phyloP scores from a whole-genome alignment of 2,888 invertebrate genomes.

The Hesperia comma region DNA sequence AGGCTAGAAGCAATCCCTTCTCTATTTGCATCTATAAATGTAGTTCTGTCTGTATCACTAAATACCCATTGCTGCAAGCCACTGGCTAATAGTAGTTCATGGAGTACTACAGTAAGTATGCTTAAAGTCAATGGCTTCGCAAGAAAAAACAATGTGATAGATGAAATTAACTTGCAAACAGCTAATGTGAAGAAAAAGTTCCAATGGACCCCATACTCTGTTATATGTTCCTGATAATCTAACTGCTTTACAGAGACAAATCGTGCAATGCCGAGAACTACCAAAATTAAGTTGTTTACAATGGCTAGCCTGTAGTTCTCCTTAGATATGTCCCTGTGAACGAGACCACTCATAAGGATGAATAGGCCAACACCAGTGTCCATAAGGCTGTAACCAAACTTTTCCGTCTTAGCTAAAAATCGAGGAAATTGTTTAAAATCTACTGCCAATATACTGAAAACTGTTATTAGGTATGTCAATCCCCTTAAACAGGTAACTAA shows the following conservation, averaged over 20 bases:
- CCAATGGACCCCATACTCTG: conserved; percentile 99
- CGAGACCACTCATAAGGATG: conserved; percentile 91
- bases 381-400: conserved; percentile 95
- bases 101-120: conserved; percentile 81
- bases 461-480: conserved; percentile 88
- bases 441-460: conserved; percentile 94
- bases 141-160: conserved; percentile 83
- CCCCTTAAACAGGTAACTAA: conserved; percentile 88
- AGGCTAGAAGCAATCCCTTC: conserved; percentile 94
- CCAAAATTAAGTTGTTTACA: conserved; percentile 62
- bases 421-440: conserved; percentile 95
- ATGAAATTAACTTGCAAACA: conserved; percentile 89
- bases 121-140: conserved; percentile 82
- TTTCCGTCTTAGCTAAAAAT: conserved; percentile 93
- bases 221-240: conserved; percentile 93
- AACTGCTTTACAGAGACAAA: conserved; percentile 85
- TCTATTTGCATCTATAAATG: conserved; percentile 91
- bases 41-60: conserved; percentile 79
- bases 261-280: conserved; percentile 86
- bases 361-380: conserved; percentile 97
- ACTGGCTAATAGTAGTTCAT: conserved; percentile 86
- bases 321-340: conserved; percentile 77
- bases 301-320: conserved; percentile 59
- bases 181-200: conserved; percentile 99
- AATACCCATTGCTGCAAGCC: conserved; percentile 90